These are phyloP conservation scores for Trissoscelio sp. DNA, from an alignment of 2,888 invertebrate genomes.

Conservation along the genomic window DNA sequence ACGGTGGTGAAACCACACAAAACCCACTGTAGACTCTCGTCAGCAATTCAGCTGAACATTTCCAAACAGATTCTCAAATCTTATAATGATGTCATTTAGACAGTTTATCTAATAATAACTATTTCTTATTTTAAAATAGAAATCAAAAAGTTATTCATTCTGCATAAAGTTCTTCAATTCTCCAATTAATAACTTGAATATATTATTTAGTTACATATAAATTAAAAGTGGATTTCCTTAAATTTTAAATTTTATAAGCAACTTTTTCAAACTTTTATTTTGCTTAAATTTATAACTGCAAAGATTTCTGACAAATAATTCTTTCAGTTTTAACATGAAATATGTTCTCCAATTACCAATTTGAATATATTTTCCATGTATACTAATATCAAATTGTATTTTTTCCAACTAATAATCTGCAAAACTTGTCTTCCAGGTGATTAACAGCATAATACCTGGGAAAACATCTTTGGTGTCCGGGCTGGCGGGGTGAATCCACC, in stretches of 20 bases:
- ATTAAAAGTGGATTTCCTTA: no score
- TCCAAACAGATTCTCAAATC: conserved; percentile 27
- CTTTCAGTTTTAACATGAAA: no score
- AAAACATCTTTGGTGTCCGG: conserved; percentile 89
- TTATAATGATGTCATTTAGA: conserved; percentile 17
- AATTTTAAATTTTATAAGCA: no score
- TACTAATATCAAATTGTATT: no score
- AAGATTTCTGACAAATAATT: no score
- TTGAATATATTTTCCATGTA: no score
- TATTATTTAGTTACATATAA: no score
- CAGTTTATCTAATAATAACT: neutral
- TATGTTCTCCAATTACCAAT: neutral
- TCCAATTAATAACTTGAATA: no score
- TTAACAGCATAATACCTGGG: conserved; percentile 86
- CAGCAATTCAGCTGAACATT: conserved; percentile 19
- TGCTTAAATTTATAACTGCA: no score
- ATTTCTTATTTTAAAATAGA: conserved; percentile 8
- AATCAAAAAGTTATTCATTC: no score
- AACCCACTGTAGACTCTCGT: conserved; percentile 4
- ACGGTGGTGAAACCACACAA: conserved; percentile 33
- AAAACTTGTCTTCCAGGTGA: neutral
- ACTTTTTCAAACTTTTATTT: no score
- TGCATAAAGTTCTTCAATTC: no score
- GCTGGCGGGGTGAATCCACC: conserved; percentile 89
- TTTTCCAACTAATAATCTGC: neutral